phyloP scores from a whole-genome alignment of 2,113 vertebrate species.

The Apteryx mantelli region DNA sequence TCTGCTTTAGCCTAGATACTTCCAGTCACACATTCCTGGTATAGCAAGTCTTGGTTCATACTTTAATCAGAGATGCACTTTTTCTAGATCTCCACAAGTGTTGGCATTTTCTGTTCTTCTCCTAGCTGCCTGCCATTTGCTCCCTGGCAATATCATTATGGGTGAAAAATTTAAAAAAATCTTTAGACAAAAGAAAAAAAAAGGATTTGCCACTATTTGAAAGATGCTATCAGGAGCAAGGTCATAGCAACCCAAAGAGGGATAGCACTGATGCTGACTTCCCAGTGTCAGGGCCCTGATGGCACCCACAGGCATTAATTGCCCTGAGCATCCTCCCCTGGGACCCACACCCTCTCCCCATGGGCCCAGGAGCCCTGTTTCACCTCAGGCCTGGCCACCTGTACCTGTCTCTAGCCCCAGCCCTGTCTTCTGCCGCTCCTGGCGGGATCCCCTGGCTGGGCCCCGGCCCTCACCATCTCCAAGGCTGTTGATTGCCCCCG shows the following conservation, averaged over 20 bases:
- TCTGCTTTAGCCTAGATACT: neutral
- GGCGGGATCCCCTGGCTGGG: neutral
- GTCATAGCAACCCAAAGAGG: neutral
- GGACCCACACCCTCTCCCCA: neutral
- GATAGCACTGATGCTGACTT: neutral
- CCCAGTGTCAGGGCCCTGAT: neutral
- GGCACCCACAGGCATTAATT: neutral
- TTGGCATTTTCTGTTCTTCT: neutral
- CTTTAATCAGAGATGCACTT: neutral
- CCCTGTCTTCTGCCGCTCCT: neutral
- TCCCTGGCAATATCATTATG: neutral
- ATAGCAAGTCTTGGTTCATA: neutral
- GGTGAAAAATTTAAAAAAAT: neutral
- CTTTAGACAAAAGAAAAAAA: too few species aligned
- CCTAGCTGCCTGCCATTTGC: neutral
- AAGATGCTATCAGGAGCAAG: neutral
- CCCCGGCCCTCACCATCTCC: neutral
- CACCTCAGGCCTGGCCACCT: neutral
- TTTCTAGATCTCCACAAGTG: neutral
- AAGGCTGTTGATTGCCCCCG: neutral
- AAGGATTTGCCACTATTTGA: neutral
- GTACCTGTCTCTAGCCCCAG: neutral
- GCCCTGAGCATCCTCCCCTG: neutral
- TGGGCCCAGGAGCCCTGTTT: neutral
- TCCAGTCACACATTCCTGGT: neutral